Evolutionary conservation across 2,888 invertebrate species (phyloP), one percentile per base, ranked within the genome.

Genomic region (Eupithecia abbreviata): DNA sequence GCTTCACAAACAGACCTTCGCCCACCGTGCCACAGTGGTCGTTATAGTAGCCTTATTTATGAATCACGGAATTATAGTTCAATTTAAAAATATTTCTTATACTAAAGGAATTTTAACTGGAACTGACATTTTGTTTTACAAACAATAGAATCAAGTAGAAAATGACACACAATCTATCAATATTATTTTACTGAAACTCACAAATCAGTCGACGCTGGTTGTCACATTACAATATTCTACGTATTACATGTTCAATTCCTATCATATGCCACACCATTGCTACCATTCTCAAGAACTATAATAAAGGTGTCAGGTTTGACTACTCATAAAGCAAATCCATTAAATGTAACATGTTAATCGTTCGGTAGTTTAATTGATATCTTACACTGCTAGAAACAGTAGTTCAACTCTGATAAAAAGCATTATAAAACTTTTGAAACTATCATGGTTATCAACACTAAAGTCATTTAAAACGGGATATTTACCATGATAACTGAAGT

Each of bases 221-320:
- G 15, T 49, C 13, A 13, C 13, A 13, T 49, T 7, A 49, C 49
- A 49, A 55, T 41, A 65, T 12, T 41, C n/a, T 18, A 65, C 65
- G 41, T 41, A 65, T 30, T 41, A 13, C 66, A 66, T 10, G 58
- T 10, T 30, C 10, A 10, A 18, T 58, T 10, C 18, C 58, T 4
- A 10, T 58, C 15, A 58, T 58, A 9, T 58, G 4, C 18, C 58
- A 30, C 12, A 65, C 18, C 80, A 82, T 82, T 79, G 72, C 81
- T 78, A 4, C n/a, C 45, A n/a, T 72, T 71, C n/a, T 42, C 66
- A 13, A 15, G 45, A 51, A 13, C 13, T 18, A 10, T 9, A 18
- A 13, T 49, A 12, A 15, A 13, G 15, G 9, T 10, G 47, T 74
- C 49, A n/a, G 30, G 4, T 55, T 69, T 62, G 42, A 58, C 69